phyloP scores from a whole-genome alignment of 2,888 invertebrate species.

The Xestia rhomboidea region DNA sequence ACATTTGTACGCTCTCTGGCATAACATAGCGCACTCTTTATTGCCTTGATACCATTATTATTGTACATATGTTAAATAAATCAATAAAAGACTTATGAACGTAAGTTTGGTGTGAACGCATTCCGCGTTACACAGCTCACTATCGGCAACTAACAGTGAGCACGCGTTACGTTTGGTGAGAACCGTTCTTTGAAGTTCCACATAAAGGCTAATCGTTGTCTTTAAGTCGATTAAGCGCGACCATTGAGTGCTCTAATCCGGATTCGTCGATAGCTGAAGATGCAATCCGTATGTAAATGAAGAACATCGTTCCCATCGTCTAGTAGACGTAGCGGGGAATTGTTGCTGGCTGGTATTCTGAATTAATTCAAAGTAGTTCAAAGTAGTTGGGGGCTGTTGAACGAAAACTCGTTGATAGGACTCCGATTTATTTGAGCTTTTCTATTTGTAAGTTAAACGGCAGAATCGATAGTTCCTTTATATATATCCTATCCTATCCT shows the following conservation, averaged over 20 bases:
- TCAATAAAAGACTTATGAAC: too few species aligned
- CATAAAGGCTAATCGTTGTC: constrained; percentile 43
- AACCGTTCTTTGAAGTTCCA: constrained; percentile 4
- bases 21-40: too few species aligned
- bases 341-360: not conserved
- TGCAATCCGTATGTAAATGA: constrained; percentile 64
- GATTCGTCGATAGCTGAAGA: constrained; percentile 49
- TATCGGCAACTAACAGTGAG: constrained; percentile 13
- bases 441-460: not conserved
- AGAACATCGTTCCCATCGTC: constrained; percentile 45
- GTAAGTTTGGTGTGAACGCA: not conserved
- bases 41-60: too few species aligned
- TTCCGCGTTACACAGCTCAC: not conserved
- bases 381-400: not conserved
- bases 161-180: not conserved
- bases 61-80: too few species aligned
- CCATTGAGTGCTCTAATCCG: constrained; percentile 55
- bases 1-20: too few species aligned
- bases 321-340: constrained; percentile 29
- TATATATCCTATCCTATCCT: too few species aligned
- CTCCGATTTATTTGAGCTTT: not conserved
- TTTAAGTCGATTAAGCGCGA: constrained; percentile 52
- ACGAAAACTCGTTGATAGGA: not conserved
- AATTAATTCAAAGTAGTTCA: constrained; percentile 19
- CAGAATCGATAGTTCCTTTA: not conserved